Evolutionary conservation across 2,797 vertebrate genomes (phyloP).

Genomic region (Hippopotamyrus pictus): DNA sequence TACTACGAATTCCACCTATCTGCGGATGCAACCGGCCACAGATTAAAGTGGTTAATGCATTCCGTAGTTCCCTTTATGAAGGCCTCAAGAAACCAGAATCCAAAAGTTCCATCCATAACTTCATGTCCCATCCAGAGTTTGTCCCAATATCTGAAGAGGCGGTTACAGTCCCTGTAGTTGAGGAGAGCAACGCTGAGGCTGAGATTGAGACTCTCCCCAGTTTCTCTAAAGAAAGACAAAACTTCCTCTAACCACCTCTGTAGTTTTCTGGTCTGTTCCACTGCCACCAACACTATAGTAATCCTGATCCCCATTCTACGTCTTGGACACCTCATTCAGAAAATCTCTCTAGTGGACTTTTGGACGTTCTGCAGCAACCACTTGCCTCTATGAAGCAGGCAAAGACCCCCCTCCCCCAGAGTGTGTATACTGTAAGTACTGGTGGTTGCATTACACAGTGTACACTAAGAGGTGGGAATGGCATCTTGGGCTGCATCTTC

Average conservation of each 20-base stretch:
- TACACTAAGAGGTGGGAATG: slow-evolving; percentile 36
- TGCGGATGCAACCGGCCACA: slow-evolving; percentile 40
- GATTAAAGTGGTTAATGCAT: slow-evolving; percentile 76
- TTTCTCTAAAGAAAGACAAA: slow-evolving; percentile 24
- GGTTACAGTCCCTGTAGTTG: slow-evolving; percentile 63
- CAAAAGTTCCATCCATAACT: slow-evolving; percentile 74
- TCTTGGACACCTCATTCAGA: not conserved
- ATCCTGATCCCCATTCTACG: slow-evolving; percentile 28
- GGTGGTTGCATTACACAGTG: slow-evolving; percentile 29
- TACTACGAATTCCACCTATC: slow-evolving; percentile 26
- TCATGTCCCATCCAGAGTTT: slow-evolving; percentile 93
- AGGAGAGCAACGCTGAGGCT: slow-evolving; percentile 63
- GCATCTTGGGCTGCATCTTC: slow-evolving; percentile 22
- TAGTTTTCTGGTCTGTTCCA: slow-evolving; percentile 30
- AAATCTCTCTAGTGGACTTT: slow-evolving; percentile 29
- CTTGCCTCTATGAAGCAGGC: slow-evolving; percentile 26
- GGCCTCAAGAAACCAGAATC: slow-evolving; percentile 62
- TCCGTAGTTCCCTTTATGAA: slow-evolving; percentile 68
- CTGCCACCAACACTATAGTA: not conserved
- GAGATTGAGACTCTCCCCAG: slow-evolving; percentile 45
- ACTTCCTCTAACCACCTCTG: slow-evolving; percentile 57
- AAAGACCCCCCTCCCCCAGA: slow-evolving; percentile 19
- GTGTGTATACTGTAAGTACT: slow-evolving; percentile 47
- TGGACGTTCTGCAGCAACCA: slow-evolving; percentile 15
- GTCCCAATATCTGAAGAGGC: slow-evolving; percentile 75